Conservation (phyloP, 2,888 invertebrate genomes). For the Rhagonycha fulva region DNA sequence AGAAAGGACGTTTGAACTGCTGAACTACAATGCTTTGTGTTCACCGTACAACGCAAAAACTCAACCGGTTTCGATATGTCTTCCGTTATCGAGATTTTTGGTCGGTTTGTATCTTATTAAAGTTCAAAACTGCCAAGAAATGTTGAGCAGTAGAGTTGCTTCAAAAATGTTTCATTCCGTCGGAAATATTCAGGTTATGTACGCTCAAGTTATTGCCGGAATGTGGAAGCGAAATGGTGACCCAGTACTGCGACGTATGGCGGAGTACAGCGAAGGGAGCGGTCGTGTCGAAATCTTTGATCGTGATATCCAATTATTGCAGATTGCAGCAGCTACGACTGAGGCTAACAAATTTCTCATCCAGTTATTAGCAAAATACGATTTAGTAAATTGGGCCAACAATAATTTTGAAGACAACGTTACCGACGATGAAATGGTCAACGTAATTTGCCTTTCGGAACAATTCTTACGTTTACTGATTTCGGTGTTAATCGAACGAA, state of each 20-base stretch:
- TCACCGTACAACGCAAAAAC: slow-evolving; percentile 87
- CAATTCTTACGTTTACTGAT: slow-evolving; percentile 89
- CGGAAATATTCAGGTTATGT: slow-evolving; percentile 83
- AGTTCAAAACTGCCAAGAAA: slow-evolving; percentile 72
- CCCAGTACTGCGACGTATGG: slow-evolving; percentile 92
- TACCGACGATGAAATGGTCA: slow-evolving; percentile 84
- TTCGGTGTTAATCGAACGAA: slow-evolving; percentile 72
- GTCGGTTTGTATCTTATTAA: slow-evolving; percentile 82
- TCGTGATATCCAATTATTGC: slow-evolving; percentile 83
- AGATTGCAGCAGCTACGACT: slow-evolving; percentile 85
- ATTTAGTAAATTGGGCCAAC: slow-evolving; percentile 82
- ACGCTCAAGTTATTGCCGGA: slow-evolving; percentile 87
- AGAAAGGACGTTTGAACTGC: slow-evolving; percentile 65
- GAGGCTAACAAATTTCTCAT: slow-evolving; percentile 93
- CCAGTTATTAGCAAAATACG: slow-evolving; percentile 89
- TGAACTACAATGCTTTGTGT: slow-evolving; percentile 78
- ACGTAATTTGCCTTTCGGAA: slow-evolving; percentile 86
- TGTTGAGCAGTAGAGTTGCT: slow-evolving; percentile 77
- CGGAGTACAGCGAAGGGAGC: slow-evolving; percentile 94
- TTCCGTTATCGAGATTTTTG: slow-evolving; percentile 88
- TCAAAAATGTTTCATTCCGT: slow-evolving; percentile 86
- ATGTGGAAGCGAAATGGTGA: slow-evolving; percentile 99
- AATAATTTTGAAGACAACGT: slow-evolving; percentile 66
- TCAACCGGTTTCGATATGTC: slow-evolving; percentile 91
- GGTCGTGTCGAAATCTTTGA: slow-evolving; percentile 95